A percentile compares a stretch with the other conserved stretches of the same genome.
These are phyloP conservation scores for Falco concolor DNA, from an alignment of 2,797 vertebrate genomes.

Conservation along the genomic window DNA sequence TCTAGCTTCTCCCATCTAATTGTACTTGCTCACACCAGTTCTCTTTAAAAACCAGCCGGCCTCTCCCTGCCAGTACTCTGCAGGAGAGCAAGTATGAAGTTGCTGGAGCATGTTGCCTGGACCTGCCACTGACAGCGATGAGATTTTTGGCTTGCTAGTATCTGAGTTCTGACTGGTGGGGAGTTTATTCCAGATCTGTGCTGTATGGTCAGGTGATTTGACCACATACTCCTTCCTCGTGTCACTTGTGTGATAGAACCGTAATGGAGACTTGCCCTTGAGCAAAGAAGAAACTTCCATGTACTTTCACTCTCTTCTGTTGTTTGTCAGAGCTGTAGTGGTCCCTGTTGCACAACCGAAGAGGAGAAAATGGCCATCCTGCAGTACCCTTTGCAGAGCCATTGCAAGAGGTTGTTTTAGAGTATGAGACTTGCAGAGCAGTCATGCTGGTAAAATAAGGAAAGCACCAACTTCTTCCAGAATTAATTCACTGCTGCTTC, in stretches of 20 bases:
- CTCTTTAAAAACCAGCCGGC: background rate
- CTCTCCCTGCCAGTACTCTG: background rate
- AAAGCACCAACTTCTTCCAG: background rate
- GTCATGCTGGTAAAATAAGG: background rate
- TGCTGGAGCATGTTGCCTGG: background rate
- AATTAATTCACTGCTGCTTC: background rate
- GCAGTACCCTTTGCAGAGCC: background rate
- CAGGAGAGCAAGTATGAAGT: background rate
- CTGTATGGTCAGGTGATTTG: background rate
- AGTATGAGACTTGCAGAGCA: background rate
- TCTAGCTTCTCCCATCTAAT: background rate
- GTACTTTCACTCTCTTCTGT: rapidly evolving
- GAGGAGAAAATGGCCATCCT: background rate
- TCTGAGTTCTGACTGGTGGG: background rate
- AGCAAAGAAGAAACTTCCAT: background rate
- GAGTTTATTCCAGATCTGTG: background rate
- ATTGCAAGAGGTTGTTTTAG: background rate
- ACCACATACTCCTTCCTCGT: rapidly evolving
- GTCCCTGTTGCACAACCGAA: background rate
- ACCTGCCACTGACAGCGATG: background rate
- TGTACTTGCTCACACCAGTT: background rate
- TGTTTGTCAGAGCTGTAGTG: background rate
- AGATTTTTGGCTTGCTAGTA: background rate
- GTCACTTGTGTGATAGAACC: background rate
- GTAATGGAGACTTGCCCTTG: background rate